These are phyloP conservation scores for Stictonetta naevosa DNA, from an alignment of 2,113 vertebrate species.

Conservation along the genomic window DNA sequence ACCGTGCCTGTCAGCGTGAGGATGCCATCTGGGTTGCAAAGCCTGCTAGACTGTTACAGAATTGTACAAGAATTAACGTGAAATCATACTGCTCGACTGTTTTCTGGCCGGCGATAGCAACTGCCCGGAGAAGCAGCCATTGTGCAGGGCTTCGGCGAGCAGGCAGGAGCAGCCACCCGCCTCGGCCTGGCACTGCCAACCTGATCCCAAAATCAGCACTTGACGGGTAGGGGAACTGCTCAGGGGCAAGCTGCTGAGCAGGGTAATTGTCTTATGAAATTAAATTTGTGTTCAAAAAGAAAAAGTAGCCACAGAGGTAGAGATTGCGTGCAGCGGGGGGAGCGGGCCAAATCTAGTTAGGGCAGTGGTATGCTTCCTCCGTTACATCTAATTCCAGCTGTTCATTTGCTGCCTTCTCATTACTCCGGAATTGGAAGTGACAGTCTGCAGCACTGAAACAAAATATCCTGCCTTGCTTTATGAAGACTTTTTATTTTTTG, in stretches of 20 bases:
- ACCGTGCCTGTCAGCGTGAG: background rate
- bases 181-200: background rate
- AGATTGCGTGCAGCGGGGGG: background rate
- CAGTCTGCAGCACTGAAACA: background rate
- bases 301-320: background rate
- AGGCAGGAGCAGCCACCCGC: background rate
- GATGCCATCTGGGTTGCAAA: constrained; percentile 24
- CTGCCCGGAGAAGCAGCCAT: background rate
- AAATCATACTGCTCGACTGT: background rate
- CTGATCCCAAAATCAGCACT: background rate
- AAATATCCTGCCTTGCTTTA: background rate
- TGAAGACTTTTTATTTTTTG: background rate
- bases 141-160: fast-evolving
- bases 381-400: constrained; percentile 11
- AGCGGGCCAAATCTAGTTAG: constrained; percentile 35
- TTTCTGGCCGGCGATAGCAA: fast-evolving
- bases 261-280: constrained; percentile 36
- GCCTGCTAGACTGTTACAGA: constrained; percentile 11
- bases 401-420: background rate
- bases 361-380: background rate
- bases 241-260: background rate
- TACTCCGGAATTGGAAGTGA: background rate
- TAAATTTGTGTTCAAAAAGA: background rate
- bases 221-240: background rate
- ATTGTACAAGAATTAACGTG: background rate